Base-by-base conservation (phyloP, 1,140 invertebrate genomes). In the Vanessa atalanta region DNA sequence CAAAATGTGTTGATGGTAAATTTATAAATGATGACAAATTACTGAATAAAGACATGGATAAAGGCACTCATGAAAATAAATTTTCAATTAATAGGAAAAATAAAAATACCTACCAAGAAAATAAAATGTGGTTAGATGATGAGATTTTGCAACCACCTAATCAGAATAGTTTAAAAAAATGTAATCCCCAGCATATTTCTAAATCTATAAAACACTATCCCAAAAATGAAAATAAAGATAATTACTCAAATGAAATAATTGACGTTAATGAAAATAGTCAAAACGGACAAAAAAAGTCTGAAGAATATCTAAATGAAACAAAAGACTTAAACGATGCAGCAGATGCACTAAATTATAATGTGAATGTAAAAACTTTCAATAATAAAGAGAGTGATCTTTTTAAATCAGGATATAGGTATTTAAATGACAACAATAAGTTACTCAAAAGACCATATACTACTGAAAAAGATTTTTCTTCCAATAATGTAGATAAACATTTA, bases 1-100 rank as follows among this genome's bases (percentile, higher is more conserved):
- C 84, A 23, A 92, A 89, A 83, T 91, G 89, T 79, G 81, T 91
- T 72, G 90, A 92, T 80, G 75, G 78, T 48, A 79, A 81, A 50
- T 74, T 72, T 51, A 80, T 78, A 50, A 75, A 82, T 74, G 13
- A 60, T 61, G 73, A 81, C 12, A 86, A 82, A 57, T 69, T 75
- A 60, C 50, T 81, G 1, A 82, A 83, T 9, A 76, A 50, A 51
- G 55, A 68, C 47, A 70, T 60, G 20, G 65, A 75, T 48, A 81
- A 85, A 75, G 81, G 80, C 47, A 65, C 79, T 66, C 37, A 43
- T 43, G 37, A 43, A 43, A 43, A 43, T 43, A 8, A 43, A 43
- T 43, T 43, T 43, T 3, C 8, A 9, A 6, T 43, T 6, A 5
- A 43, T 43, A 9, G 6, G 26, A 31, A 43, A 9, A 43, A 9